Evolutionary conservation across 2,113 vertebrate genomes (phyloP).

Genomic region (Megaceryle torquata): DNA sequence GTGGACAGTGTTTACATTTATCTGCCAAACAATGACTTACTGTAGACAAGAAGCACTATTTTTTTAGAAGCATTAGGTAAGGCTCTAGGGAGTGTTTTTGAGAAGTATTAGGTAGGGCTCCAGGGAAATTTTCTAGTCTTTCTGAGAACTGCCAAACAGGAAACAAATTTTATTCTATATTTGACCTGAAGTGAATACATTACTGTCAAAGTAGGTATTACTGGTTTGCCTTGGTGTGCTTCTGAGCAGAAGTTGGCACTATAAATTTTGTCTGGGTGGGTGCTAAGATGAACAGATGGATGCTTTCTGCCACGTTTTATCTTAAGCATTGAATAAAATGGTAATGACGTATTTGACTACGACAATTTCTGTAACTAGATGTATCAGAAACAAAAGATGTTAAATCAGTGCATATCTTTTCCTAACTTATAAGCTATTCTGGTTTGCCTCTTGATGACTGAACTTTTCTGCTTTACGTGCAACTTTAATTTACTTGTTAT

Average conservation of each 20-base stretch:
- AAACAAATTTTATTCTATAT: slow-evolving; percentile 32
- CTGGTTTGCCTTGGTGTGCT: neutral
- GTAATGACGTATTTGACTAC: neutral
- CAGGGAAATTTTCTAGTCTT: neutral
- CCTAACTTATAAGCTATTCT: neutral
- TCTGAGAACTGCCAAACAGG: neutral
- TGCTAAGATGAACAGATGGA: slow-evolving; percentile 58
- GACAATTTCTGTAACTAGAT: neutral
- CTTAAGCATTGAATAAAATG: neutral
- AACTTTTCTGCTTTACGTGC: neutral
- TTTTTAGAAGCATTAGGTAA: neutral
- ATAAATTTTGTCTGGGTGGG: slow-evolving; percentile 7
- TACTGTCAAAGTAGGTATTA: slow-evolving; percentile 38
- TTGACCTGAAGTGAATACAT: slow-evolving; percentile 24
- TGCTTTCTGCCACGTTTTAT: slow-evolving; percentile 15
- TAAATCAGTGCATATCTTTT: neutral
- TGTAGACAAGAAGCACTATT: neutral
- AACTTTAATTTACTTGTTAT: neutral
- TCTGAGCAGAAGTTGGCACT: slow-evolving; percentile 23
- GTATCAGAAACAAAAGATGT: neutral
- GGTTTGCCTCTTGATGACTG: neutral
- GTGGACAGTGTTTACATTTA: neutral
- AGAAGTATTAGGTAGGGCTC: neutral
- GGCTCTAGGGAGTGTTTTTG: neutral
- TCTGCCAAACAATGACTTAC: neutral